Base-by-base conservation (phyloP, 2,113 vertebrate species). In the Caracal caracal region DNA sequence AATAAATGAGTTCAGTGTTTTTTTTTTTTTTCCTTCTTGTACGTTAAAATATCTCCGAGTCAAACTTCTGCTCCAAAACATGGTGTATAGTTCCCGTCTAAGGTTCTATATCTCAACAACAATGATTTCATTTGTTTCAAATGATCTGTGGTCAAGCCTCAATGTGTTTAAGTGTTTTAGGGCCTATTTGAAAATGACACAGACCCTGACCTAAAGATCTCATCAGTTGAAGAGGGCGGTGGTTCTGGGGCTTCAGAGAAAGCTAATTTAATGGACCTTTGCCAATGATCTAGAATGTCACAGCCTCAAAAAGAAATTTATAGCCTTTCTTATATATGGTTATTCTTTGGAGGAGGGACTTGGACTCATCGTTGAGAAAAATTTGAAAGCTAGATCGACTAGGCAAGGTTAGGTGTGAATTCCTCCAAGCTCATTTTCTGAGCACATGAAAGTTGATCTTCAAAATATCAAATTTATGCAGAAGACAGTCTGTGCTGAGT, bases 391-490 rank as follows among this genome's bases (percentile, higher is more conserved):
- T 78, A 15, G 70, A 66, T 83, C 40, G 56, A 66, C 24, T 53
- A 66, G 49, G 59, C 37, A 73, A 73, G 24, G 91, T 66, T 56
- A 95, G 28, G 22, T 85, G 19, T 66, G 10, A 94, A 76, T 87
- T 92, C 10, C 30, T 71, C 80, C 53, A 92, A 78, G 26, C 80
- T 82, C 40, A 91, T 92, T 84, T 93, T 95, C 68, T 81, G 71
- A 81, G 81, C 15, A 81, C 65, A 83, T 12, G 51, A 95, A 82
- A 81, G 90, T 84, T 90, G 11, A 94, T 93, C 75, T 92, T 87
- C 49, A 75, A 93, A 95, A 92, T 53, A 75, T 8, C 37, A 92
- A 66, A 86, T 90, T 85, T 75, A 35, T 90, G 28, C 80, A 71
- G 43, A 86, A 93, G 71, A 80, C 40, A 79, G 24, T 95, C 90